A percentile compares a stretch with the other conserved stretches of the same genome.
phyloP scores from a whole-genome alignment of 2,888 invertebrate genomes.

The Drosophila mayaguana region DNA sequence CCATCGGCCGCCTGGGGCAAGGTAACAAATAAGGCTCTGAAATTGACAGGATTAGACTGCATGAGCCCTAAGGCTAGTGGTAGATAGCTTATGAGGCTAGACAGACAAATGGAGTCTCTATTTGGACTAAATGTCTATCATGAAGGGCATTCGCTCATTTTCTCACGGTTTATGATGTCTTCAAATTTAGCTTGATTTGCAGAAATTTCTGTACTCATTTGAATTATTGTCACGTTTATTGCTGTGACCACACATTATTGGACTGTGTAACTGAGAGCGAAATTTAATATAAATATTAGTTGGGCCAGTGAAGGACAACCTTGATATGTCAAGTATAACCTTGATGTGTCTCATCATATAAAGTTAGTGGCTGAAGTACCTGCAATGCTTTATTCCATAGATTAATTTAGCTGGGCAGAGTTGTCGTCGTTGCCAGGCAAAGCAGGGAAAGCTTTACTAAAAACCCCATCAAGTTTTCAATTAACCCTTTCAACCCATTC shows the following conservation, averaged over 20 bases:
- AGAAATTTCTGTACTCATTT: conserved; percentile 85
- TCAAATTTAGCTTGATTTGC: conserved; percentile 14
- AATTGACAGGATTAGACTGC: conserved; percentile 6
- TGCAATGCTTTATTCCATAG: conserved; percentile 60
- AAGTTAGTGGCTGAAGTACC: conserved; percentile 84
- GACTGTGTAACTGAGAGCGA: conserved; percentile 84
- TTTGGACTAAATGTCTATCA: neutral
- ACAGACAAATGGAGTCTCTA: conserved; percentile 4
- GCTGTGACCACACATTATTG: conserved; percentile 72
- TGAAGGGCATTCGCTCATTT: neutral
- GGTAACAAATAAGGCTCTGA: neutral
- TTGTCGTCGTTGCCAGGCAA: conserved; percentile 81
- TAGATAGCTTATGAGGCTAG: neutral
- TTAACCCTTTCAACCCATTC: neutral
- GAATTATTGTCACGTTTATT: conserved; percentile 84
- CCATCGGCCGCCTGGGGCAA: neutral
- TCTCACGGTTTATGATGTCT: neutral
- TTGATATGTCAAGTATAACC: conserved; percentile 77
- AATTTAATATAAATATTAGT: conserved; percentile 82
- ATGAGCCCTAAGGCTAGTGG: conserved; percentile 36
- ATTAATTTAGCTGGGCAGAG: conserved; percentile 82
- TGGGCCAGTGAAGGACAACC: conserved; percentile 66
- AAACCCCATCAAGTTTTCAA: neutral
- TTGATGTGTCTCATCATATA: conserved; percentile 82
- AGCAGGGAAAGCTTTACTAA: neutral